phyloP scores from a whole-genome alignment of 2,888 invertebrate genomes.

The Acleris literana region DNA sequence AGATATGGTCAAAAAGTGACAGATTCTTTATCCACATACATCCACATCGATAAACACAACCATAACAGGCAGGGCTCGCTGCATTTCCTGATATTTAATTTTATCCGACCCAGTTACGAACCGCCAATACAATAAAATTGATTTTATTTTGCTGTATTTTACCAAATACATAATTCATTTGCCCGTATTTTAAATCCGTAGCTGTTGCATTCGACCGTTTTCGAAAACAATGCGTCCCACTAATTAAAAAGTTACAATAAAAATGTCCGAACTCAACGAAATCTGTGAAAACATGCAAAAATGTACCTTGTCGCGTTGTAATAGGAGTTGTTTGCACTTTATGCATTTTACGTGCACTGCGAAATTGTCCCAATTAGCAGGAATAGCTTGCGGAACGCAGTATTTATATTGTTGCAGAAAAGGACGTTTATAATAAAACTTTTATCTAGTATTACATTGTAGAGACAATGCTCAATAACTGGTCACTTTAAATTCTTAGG shows the following conservation, averaged over 20 bases:
- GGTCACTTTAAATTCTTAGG: no score
- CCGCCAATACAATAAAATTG: neutral
- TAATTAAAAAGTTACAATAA: conserved; percentile 57
- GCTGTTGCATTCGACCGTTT: conserved; percentile 41
- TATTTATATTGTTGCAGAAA: conserved; percentile 7
- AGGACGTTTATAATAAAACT: neutral
- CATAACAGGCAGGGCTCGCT: no score
- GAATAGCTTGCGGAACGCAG: conserved; percentile 36
- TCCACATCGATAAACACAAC: no score
- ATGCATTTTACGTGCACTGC: conserved; percentile 35
- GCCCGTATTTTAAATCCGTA: neutral
- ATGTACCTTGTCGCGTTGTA: neutral
- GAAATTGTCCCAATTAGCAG: conserved; percentile 50
- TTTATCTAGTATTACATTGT: no score
- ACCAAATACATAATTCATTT: neutral
- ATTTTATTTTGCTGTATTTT: conserved; percentile 11
- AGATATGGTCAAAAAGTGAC: no score
- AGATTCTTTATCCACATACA: no score
- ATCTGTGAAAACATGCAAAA: neutral
- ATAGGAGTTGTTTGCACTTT: neutral
- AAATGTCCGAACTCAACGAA: conserved; percentile 32
- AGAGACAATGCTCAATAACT: no score
- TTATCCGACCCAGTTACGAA: no score
- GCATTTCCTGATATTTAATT: no score
- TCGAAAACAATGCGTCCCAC: conserved; percentile 47